Percentiles rank a stretch among this genome's conserved stretches.
Conservation (phyloP, 2,888 invertebrate species). For the Nipponacmea schrenckii region DNA sequence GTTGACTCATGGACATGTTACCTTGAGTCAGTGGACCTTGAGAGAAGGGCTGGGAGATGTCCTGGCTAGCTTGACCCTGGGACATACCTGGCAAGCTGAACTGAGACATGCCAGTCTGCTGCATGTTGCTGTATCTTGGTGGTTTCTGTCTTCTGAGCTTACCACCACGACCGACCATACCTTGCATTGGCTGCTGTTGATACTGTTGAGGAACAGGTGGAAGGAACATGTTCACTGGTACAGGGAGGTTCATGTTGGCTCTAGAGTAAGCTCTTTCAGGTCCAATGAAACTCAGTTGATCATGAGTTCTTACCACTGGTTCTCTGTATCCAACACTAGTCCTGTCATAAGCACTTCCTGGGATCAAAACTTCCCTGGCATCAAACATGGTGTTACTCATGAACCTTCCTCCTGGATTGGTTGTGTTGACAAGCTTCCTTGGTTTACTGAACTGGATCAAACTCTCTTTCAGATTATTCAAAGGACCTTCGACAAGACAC, state of each 20-base stretch:
- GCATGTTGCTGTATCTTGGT: constrained; percentile 65
- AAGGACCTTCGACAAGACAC: constrained; percentile 95
- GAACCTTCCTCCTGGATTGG: constrained; percentile 90
- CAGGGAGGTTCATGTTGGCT: constrained; percentile 82
- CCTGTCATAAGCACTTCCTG: constrained; percentile 89
- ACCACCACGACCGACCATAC: constrained; percentile 31
- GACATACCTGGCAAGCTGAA: constrained; percentile 46
- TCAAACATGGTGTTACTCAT: constrained; percentile 98
- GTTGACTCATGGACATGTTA: constrained; percentile 68
- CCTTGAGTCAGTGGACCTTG: constrained; percentile 68
- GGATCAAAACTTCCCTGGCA: constrained; percentile 93
- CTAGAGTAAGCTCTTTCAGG: constrained; percentile 74
- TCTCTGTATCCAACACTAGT: constrained; percentile 55
- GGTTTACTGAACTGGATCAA: constrained; percentile 97
- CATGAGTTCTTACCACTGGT: constrained; percentile 74
- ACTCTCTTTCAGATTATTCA: constrained; percentile 96
- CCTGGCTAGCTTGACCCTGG: constrained; percentile 67
- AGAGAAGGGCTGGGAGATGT: constrained; percentile 61
- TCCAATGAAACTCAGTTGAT: constrained; percentile 92
- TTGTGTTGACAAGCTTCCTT: constrained; percentile 91
- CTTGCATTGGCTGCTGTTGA: constrained; percentile 35
- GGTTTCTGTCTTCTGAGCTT: constrained; percentile 64
- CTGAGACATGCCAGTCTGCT: constrained; percentile 41
- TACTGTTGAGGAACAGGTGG: constrained; percentile 75
- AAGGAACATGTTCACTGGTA: constrained; percentile 93